Evolutionary conservation across 2,113 vertebrate species (phyloP).

Genomic region (Plestiodon gilberti): DNA sequence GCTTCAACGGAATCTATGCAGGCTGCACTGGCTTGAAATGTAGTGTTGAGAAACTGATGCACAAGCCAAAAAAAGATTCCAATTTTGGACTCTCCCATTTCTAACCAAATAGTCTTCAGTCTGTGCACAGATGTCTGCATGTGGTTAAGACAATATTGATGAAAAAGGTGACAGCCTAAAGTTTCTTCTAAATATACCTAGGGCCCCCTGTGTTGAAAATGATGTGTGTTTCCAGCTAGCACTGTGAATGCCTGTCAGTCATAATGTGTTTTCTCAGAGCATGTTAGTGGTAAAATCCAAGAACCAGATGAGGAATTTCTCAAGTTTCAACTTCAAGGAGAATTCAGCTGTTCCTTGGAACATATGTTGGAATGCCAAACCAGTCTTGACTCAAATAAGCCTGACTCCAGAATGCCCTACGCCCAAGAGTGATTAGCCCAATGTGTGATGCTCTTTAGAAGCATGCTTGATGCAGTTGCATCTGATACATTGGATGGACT

Average conservation of each 20-base stretch:
- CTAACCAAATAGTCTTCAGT: background rate
- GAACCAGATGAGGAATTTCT: background rate
- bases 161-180: background rate
- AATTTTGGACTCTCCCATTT: background rate
- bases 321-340: background rate
- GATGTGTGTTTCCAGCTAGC: background rate
- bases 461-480: too few species aligned
- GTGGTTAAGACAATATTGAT: background rate
- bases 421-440: background rate
- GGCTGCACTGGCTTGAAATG: background rate
- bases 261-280: background rate
- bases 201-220: background rate
- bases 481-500: too few species aligned
- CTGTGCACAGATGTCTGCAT: background rate
- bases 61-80: too few species aligned
- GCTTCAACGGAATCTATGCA: slow-evolving; percentile 12
- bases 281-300: background rate
- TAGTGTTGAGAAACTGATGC: background rate
- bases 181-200: background rate
- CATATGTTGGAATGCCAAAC: background rate
- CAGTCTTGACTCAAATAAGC: background rate
- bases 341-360: background rate
- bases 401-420: background rate
- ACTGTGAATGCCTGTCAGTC: background rate
- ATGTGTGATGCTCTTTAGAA: background rate